Base-by-base conservation (phyloP, 2,888 invertebrate genomes). In the Acronicta alni region DNA sequence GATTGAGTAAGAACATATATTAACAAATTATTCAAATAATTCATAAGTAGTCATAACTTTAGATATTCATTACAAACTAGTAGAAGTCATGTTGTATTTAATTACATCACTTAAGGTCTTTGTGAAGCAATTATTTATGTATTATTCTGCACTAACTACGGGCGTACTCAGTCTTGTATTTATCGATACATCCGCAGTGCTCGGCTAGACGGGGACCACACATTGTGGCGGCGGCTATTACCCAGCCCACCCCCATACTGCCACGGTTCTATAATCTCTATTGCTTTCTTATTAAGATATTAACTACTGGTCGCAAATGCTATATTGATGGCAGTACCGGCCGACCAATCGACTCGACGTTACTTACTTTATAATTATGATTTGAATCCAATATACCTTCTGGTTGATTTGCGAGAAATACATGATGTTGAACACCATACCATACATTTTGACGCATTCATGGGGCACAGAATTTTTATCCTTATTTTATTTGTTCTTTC, bases 281-380 rank as follows among this genome's bases (percentile, higher is more conserved):
- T 90, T 89, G 88, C 87, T 86, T 91, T 91, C 89, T 89, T 92
- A 93, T 92, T 93, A 92, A 91, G 92, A 92, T 86, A 89, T 92
- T 92, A 92, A 91, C 90, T 89, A 88, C 89, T 75, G 82, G 82
- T 80, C 79, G 83, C 88, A 87, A 90, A 90, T 84, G 88, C 77
- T 74, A 77, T 89, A 76, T 89, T 92, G 89, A 91, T 89, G 71
- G 84, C 73, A 67, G 62, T 51, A 48, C 44, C 51, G 42, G 66
- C 45, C 54, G 47, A 66, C 53, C 65, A 46, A 64, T 72, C 72
- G 59, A 63, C 72, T 73, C 43, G 53, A 61, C 47, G 55, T 69
- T 67, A 62, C 71, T 67, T 55, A 59, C 63, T 68, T 81, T 76
- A 76, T 77, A 77, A 80, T 79, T 81, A 78, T 80, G 72, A 79